Base-by-base conservation (phyloP, 1,140 invertebrate species). In the Megalopta genalis region DNA sequence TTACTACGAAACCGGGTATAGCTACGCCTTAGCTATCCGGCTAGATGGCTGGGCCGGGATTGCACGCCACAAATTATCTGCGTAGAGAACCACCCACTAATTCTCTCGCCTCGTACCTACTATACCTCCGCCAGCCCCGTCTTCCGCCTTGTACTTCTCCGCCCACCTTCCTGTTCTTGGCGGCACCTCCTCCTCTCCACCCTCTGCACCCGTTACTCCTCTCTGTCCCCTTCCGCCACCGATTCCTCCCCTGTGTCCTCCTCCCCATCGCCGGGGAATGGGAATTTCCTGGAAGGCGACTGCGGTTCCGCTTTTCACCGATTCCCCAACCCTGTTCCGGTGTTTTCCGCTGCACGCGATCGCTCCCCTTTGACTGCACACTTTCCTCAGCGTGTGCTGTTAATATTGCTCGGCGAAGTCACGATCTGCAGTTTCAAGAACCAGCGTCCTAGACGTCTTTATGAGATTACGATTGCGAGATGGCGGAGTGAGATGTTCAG, bases 41-140 rank as follows among this genome's bases (percentile, higher is more conserved):
- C 73, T 69, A 70, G 82, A 70, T 82, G 49, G 80, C 68, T 74
- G 68, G 69, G 57, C 42, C 65, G 82, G 70, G 82, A 82, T 87
- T 84, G 80, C 85, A 86, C 52, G 85, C 72, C 85, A 80, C 86
- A 87, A 87, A 87, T 87, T 86, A 86, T 87, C 85, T 82, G 80
- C 82, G 72, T 83, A 83, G 68, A 73, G 77, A 77, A 65, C 77
- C 73, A 83, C 80, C 76, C 64, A 85, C 72, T 86, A 86, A 86
- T 86, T 83, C 81, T 77, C 73, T 83, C 69, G 72, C 68, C 68
- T 82, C 63, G 32, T 71, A 27, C 68, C 64, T 25, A 27, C 39
- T 27, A 32, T 21, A 14, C 62, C 64, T 14, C n/a, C 64, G 39
- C 46, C 68, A 54, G 14, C 64, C 10, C 59, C 16, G 46, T 46